Percentiles rank a stretch among this genome's conserved stretches.
Evolutionary conservation across 2,113 vertebrate genomes (phyloP).

Genomic region (Neolamprologus variostigma): DNA sequence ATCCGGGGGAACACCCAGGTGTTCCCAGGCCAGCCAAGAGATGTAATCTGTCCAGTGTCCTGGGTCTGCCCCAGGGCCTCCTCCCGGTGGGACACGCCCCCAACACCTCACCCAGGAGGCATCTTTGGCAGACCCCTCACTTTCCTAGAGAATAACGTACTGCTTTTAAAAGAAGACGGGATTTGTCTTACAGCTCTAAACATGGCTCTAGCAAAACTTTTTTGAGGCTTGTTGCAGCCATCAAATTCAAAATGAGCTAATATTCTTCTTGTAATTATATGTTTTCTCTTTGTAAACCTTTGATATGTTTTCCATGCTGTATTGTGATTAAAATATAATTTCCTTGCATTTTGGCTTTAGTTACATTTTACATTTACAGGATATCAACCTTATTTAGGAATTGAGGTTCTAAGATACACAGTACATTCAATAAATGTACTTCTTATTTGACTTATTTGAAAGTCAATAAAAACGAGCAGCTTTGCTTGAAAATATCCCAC

Average conservation of each 20-base stretch:
- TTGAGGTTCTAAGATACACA: background rate
- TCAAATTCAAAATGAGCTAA: background rate
- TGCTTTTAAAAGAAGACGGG: background rate
- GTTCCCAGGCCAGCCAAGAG: background rate
- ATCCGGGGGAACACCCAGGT: rapidly evolving
- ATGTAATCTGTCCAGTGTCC: background rate
- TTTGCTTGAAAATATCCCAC: background rate
- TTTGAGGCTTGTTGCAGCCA: background rate
- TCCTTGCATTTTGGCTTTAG: background rate
- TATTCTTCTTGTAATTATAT: background rate
- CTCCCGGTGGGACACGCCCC: rapidly evolving
- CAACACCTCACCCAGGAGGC: background rate
- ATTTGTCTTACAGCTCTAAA: background rate
- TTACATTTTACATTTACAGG: background rate
- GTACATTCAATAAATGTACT: background rate
- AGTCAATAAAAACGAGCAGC: background rate
- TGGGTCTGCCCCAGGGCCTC: background rate
- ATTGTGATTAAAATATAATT: background rate
- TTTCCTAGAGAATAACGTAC: background rate
- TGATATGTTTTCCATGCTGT: background rate
- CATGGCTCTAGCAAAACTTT: background rate
- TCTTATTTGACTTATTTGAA: too few relatives aligned
- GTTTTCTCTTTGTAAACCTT: background rate
- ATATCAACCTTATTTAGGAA: background rate
- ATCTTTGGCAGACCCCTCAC: background rate